A percentile compares a stretch with the other conserved stretches of the same genome.
phyloP scores from a whole-genome alignment of 2,113 vertebrate genomes.

The Austrofundulus limnaeus region DNA sequence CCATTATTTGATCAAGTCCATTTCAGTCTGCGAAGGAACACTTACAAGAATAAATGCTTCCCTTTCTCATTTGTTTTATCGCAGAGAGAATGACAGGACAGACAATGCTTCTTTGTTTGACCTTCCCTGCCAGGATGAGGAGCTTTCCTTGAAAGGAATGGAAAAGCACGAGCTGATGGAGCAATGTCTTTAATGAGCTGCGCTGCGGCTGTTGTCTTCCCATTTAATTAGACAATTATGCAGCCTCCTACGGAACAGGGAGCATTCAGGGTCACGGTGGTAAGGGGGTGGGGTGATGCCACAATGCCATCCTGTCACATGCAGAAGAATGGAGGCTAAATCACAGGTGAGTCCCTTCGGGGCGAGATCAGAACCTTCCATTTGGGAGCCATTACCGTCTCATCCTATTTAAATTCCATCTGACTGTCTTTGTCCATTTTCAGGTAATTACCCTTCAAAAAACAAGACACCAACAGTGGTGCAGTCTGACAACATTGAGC shows the following conservation, averaged over 20 bases:
- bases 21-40: too few species aligned
- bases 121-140: slow-evolving; percentile 69
- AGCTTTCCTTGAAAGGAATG: slow-evolving; percentile 30
- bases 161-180: slow-evolving; percentile 59
- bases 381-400: slow-evolving; percentile 60
- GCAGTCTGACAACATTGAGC: slow-evolving; percentile 10
- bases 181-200: slow-evolving; percentile 70
- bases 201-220: slow-evolving; percentile 61
- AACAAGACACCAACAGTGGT: slow-evolving; percentile 23
- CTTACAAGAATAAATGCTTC: not conserved
- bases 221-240: slow-evolving; percentile 77
- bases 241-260: slow-evolving; percentile 52
- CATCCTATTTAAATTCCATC: slow-evolving; percentile 53
- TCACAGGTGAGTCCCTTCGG: slow-evolving; percentile 66
- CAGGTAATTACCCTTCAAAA: slow-evolving; percentile 40
- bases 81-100: slow-evolving; percentile 5
- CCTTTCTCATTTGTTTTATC: not conserved
- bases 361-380: slow-evolving; percentile 40
- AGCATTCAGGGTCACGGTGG: slow-evolving; percentile 65
- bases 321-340: slow-evolving; percentile 46
- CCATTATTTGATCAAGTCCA: slow-evolving; percentile 5
- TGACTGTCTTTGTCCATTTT: slow-evolving; percentile 52
- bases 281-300: slow-evolving; percentile 36
- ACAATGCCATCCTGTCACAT: slow-evolving; percentile 56
- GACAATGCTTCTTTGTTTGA: slow-evolving; percentile 48